Evolutionary conservation across 2,888 invertebrate genomes (phyloP), one percentile per base, ranked within the genome.

Genomic region (Mechanitis mazaeus): DNA sequence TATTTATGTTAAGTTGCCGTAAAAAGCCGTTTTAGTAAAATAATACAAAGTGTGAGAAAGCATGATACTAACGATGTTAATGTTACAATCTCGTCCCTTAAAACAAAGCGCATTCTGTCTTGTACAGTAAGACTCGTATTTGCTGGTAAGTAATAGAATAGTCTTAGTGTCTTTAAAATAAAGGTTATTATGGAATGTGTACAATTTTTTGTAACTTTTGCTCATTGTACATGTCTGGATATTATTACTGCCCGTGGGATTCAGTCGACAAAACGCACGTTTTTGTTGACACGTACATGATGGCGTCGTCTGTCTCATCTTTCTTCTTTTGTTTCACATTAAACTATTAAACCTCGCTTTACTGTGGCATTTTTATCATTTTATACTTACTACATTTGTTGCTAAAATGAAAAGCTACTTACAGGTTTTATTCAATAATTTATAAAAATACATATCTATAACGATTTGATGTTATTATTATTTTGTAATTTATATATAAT

Each of bases 51-150:
- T 50, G 50, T 2, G 50, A 28, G 11, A 11, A 28, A 31, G 6
- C 7, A 9, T 7, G 50, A 50, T 6, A 31, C 50, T 31, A 50
- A 50, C 50, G 11, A 31, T 31, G 50, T 50, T 50, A 57, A 57
- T 55, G 57, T 54, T 58, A 57, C 54, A 47, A 53, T 55, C 54
- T 57, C 50, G 56, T 61, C 33, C 60, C 50, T 59, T 57, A 59
- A 63, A 65, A 65, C 58, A 59, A 55, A 38, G 56, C 33, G 59
- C 47, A 61, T 63, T 63, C 61, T 61, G 47, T 59, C 58, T 56
- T 12, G 54, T 60, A 59, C 60, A 59, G 47, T 54, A 35, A 11
- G 45, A 33, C 35, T 54, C 56, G 45, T 20, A 31, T 50, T 31
- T 31, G 3, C 56, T 35, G 56, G 56, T n/a, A 47, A 33, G 3